Base-by-base conservation (phyloP, 2,113 vertebrate genomes). In the Onychostruthus taczanowskii region DNA sequence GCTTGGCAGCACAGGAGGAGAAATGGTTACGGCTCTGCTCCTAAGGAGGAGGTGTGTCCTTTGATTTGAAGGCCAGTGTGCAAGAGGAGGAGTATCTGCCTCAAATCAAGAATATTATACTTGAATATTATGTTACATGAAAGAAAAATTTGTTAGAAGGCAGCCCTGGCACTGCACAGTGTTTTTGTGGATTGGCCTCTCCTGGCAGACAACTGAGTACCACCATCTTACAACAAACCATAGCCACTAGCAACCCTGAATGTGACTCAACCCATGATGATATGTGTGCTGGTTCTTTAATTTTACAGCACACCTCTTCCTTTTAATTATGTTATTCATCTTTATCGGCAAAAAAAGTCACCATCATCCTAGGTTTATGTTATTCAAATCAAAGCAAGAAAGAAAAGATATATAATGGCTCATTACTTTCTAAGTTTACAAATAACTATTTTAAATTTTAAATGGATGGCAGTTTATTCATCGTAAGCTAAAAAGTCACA, bases 371-470 rank as follows among this genome's bases (percentile, higher is more conserved):
- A 86, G 33, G n/a, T 83, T 83, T 85, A 55, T 56, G 13, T 39
- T 83, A 58, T 39, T 94, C 43, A 83, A 93, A 94, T 73, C 37
- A 73, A 89, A 95, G 39, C 63, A 91, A 63, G 55, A 78, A 88
- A 37, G 46, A 53, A 77, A 93, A 84, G 52, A 44, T 13, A 37
- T 68, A 30, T 33, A 87, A 62, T 23, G 24, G 19, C 47, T 95
- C 16, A 47, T 63, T 80, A 46, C 47, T 88, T 95, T 83, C 59
- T 74, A 62, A 66, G 67, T 83, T 87, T 70, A 47, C 24, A 67
- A 69, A 28, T 93, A 87, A 69, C 24, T 50, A 11, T 61, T 41
- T 41, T 78, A 41, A 8, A 3, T 87, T 90, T 89, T 74, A 49
- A 85, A 75, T 22, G 46, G 16, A 72, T 72, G 53, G 23, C 21